Percentiles rank a stretch among this genome's conserved stretches.
phyloP scores from a whole-genome alignment of 2,797 vertebrate species.

The Myotis vivesi region DNA sequence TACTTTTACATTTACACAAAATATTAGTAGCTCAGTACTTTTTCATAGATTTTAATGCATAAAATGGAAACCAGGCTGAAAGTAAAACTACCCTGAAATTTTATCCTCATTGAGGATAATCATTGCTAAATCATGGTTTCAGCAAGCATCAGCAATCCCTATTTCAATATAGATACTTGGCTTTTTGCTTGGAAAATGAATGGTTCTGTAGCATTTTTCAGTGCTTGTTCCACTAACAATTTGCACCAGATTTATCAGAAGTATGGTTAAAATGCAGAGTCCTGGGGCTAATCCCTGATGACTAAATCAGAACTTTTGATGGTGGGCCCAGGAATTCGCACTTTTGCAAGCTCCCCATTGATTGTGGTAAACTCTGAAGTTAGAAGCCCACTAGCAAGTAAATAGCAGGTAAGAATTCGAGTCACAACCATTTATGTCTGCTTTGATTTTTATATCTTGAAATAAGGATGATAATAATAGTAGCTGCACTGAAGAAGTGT shows the following conservation, averaged over 20 bases:
- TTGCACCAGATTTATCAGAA: not conserved
- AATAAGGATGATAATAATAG: not conserved
- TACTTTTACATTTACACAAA: not conserved
- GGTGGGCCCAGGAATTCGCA: not conserved
- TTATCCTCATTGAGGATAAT: conserved; percentile 7
- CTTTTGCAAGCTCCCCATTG: not conserved
- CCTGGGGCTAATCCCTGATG: not conserved
- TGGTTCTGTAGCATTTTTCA: not conserved
- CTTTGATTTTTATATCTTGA: not conserved
- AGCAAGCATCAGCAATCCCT: not conserved
- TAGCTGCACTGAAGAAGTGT: not conserved
- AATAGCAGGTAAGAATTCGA: not conserved
- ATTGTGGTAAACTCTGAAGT: not conserved
- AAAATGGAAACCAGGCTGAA: conserved; percentile 24
- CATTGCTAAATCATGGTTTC: not conserved
- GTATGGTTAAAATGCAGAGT: not conserved
- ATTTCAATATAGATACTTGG: not conserved
- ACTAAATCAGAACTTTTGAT: not conserved
- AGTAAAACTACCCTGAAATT: conserved; percentile 7
- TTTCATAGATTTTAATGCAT: conserved; percentile 17
- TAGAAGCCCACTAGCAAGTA: not conserved
- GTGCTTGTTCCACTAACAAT: not conserved
- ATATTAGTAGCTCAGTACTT: not conserved
- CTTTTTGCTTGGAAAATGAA: not conserved
- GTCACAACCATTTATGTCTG: not conserved